Evolutionary conservation across 2,113 vertebrate genomes (phyloP).

Genomic region (Phyllostomus hastatus): DNA sequence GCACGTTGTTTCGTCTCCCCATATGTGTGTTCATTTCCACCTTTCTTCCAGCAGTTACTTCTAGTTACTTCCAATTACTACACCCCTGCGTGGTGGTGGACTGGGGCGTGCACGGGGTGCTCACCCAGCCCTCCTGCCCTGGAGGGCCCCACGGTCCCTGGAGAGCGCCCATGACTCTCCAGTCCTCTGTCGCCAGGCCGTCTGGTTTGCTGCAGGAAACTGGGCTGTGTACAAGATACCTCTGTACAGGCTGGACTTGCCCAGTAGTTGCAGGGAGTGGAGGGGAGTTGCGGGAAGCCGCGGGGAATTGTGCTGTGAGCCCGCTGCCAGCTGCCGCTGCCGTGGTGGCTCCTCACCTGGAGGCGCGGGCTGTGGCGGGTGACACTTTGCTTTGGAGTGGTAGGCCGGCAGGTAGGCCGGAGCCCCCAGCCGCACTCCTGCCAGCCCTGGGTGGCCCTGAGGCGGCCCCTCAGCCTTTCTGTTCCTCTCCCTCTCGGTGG

Average conservation of each 20-base stretch:
- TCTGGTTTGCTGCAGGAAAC: not conserved
- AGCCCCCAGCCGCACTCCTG: not conserved
- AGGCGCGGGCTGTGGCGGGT: not conserved
- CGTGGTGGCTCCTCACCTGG: accelerated
- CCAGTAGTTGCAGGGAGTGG: not conserved
- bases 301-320: accelerated
- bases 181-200: not conserved
- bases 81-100: not conserved
- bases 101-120: accelerated
- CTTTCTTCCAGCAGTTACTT: not conserved
- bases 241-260: not conserved
- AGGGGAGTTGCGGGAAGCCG: not conserved
- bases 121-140: not conserved
- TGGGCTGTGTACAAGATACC: too few species aligned
- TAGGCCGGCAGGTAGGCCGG: not conserved
- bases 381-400: not conserved
- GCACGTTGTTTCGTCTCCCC: not conserved
- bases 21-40: not conserved
- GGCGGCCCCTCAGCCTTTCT: not conserved
- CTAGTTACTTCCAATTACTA: too few species aligned
- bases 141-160: accelerated
- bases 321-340: accelerated
- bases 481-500: not conserved
- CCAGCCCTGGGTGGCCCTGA: not conserved
- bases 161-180: not conserved